Conservation (phyloP, 2,888 invertebrate species). For the Periphyllus acericola region DNA sequence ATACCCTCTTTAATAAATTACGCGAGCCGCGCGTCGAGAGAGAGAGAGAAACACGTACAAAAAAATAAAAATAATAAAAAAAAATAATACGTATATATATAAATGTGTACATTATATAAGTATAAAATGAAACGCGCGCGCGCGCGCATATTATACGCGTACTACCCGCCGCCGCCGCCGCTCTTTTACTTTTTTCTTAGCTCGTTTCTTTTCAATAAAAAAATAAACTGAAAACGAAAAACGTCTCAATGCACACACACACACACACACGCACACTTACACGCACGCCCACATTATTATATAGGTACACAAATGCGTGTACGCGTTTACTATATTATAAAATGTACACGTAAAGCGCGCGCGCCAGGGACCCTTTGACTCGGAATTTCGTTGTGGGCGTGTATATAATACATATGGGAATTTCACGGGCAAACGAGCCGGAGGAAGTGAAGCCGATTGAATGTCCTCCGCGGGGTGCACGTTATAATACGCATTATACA, state of each 20-base stretch:
- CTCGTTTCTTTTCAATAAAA: not conserved
- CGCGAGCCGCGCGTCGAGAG: not conserved
- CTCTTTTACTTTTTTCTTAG: not conserved
- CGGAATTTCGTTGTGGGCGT: constrained; percentile 48
- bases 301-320: too few species aligned
- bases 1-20: constrained; percentile 61
- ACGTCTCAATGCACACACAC: not conserved
- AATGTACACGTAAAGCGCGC: not conserved
- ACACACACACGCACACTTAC: too few species aligned
- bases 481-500: not conserved
- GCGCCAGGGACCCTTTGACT: constrained; percentile 19
- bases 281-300: too few species aligned
- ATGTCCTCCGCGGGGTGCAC: constrained; percentile 51
- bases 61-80: not conserved
- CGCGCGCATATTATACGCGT: too few species aligned
- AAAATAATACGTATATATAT: not conserved
- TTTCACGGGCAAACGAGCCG: constrained; percentile 58
- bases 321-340: not conserved
- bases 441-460: constrained; percentile 59
- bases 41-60: not conserved
- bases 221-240: not conserved
- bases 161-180: not conserved
- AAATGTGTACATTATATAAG: not conserved
- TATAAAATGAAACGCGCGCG: not conserved
- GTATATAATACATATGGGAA: too few species aligned